Conservation (phyloP, 1,140 invertebrate genomes). For the Camponotus floridanus region DNA sequence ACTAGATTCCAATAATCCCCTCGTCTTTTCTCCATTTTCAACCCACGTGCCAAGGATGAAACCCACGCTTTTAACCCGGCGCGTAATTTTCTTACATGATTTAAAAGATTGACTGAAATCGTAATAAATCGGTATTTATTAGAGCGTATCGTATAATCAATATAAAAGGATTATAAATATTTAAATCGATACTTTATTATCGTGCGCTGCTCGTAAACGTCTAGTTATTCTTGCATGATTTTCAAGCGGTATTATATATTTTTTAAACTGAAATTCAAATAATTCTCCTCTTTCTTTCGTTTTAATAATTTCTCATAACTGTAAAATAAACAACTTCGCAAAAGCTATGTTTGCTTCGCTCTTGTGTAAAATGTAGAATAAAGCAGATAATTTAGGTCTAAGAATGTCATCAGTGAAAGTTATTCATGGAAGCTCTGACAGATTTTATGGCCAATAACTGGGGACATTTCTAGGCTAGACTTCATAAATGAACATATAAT, state of each 20-base stretch:
- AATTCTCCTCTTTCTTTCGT: background rate
- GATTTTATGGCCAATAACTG: slow-evolving; percentile 6
- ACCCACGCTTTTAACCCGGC: background rate
- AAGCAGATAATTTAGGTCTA: background rate
- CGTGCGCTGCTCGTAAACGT: too few species aligned
- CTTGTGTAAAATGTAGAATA: background rate
- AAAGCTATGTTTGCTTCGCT: background rate
- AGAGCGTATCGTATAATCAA: background rate
- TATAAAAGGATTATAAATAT: too few species aligned
- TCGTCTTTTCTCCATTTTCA: background rate
- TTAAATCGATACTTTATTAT: too few species aligned
- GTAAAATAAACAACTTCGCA: background rate
- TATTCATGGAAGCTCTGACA: background rate
- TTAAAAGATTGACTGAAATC: background rate
- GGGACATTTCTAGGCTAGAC: slow-evolving; percentile 20
- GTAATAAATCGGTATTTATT: background rate
- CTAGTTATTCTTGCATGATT: background rate
- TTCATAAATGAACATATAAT: slow-evolving; percentile 29
- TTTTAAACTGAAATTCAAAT: background rate
- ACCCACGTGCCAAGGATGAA: background rate
- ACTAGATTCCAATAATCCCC: slow-evolving; percentile 29
- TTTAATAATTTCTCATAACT: background rate
- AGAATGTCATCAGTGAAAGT: slow-evolving; percentile 6
- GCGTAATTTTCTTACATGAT: background rate
- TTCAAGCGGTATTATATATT: background rate